A percentile compares a stretch with the other conserved stretches of the same genome.
Evolutionary conservation across 2,113 vertebrate genomes (phyloP).

Genomic region (Acinonyx jubatus): DNA sequence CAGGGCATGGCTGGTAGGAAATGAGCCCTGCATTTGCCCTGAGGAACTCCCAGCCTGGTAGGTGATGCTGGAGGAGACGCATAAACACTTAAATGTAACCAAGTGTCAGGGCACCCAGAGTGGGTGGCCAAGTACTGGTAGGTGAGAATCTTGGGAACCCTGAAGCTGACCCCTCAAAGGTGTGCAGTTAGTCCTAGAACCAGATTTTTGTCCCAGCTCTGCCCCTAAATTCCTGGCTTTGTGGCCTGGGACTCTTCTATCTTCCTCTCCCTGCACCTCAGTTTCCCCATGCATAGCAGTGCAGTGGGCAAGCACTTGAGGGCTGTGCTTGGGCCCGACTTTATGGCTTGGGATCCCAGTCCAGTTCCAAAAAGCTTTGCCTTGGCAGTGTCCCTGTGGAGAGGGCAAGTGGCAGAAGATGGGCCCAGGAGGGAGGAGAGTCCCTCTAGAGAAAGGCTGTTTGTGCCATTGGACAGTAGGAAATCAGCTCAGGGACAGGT

Average conservation of each 20-base stretch:
- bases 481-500: not conserved
- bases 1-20: not conserved
- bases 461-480: not conserved
- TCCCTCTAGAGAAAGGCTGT: not conserved
- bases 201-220: not conserved
- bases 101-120: not conserved
- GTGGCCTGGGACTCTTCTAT: not conserved
- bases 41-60: not conserved
- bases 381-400: not conserved
- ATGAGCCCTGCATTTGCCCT: not conserved
- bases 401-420: not conserved
- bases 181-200: not conserved
- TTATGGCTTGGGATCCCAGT: not conserved
- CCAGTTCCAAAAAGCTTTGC: not conserved
- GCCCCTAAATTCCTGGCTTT: not conserved
- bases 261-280: not conserved
- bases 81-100: too few relatives aligned
- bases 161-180: not conserved
- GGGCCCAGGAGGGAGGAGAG: not conserved
- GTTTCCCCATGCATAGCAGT: not conserved
- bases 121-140: not conserved
- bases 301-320: not conserved
- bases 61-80: too few relatives aligned
- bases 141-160: not conserved
- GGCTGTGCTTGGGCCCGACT: not conserved